phyloP scores from a whole-genome alignment of 2,888 invertebrate species.

The Pseudolycoriella hygida region DNA sequence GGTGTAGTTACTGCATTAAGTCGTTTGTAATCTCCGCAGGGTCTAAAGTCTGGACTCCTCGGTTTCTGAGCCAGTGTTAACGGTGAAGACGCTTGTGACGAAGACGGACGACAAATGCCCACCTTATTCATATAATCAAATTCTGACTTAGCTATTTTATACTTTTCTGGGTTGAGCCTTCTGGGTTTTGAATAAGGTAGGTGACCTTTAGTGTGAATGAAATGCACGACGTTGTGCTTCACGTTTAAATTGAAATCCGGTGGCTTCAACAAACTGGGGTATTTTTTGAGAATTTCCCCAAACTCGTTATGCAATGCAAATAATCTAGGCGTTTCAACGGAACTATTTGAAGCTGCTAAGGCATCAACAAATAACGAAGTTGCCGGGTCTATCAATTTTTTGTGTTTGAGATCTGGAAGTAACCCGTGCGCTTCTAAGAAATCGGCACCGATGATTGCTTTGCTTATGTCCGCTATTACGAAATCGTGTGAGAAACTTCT shows the following conservation, averaged over 20 bases:
- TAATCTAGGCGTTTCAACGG: not conserved
- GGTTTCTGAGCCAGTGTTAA: no score
- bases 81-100: no score
- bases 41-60: not conserved
- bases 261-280: not conserved
- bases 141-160: no score
- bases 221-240: slow-evolving; percentile 7
- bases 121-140: no score
- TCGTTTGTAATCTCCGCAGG: slow-evolving; percentile 8
- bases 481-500: not conserved
- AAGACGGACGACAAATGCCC: no score
- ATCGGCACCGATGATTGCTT: not conserved
- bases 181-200: slow-evolving; percentile 8
- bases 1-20: no score
- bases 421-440: not conserved
- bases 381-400: no score
- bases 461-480: not conserved
- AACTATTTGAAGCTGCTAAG: not conserved
- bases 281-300: not conserved
- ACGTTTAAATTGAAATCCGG: slow-evolving; percentile 5
- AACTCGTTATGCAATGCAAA: not conserved
- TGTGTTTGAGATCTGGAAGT: no score
- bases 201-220: slow-evolving; percentile 8
- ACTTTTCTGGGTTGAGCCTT: no score
- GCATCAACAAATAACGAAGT: not conserved